Evolutionary conservation across 2,888 invertebrate genomes (phyloP), one percentile per base, ranked within the genome.

Genomic region (Folsomia candida): DNA sequence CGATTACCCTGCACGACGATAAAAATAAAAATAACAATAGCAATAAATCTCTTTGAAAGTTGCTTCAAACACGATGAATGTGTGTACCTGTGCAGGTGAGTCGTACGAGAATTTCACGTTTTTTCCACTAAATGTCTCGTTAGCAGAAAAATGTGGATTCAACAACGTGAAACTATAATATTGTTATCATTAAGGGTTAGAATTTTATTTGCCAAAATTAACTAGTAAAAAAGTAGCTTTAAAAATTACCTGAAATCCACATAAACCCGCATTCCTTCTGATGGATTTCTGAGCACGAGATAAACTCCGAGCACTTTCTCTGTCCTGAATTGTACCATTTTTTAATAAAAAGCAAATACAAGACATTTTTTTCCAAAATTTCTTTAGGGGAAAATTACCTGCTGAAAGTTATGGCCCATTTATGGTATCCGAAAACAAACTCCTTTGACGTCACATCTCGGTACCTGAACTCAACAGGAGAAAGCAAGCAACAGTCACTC

Each of bases 401-500:
- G 20, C 89, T 89, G 84, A 92, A 91, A 54, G 90, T 90, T 78
- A 92, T 89, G 26, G 90, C 90, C 92, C 92, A 92, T 83, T 89
- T 87, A 82, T 92, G 92, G 82, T 90, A 90, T 66, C 91, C 91
- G 83, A 91, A 92, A 76, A 89, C 87, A 83, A 92, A 90, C 83
- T 92, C 92, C 83, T 91, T 91, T 79, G 91, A 90, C 75, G 90
- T 90, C 81, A 91, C 89, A 84, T 92, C 91, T 72, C 91, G 88
- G 82, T 91, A 90, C n/a, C n/a, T n/a, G n/a, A n/a, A n/a, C n/a
- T n/a, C n/a, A n/a, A n/a, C n/a, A n/a, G n/a, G n/a, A n/a, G n/a
- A n/a, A n/a, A n/a, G n/a, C n/a, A n/a, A n/a, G n/a, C n/a, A n/a
- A n/a, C n/a, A n/a, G n/a, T n/a, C n/a, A n/a, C n/a, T n/a, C n/a